Conservation (phyloP, 2,888 invertebrate genomes). For the Xylota segnis region DNA sequence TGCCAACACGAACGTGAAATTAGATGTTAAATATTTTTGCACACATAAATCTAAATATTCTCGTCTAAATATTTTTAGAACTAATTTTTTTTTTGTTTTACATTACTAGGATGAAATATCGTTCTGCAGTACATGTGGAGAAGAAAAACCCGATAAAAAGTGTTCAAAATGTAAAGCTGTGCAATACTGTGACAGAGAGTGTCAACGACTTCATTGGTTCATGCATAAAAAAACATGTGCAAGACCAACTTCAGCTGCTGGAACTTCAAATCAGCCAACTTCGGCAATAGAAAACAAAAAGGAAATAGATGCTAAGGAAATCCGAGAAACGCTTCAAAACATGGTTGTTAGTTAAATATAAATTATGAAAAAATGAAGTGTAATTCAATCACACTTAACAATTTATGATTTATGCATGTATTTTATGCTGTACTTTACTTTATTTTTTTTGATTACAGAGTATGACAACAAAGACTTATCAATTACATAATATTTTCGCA, state of each 20-base stretch:
- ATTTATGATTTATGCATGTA: constrained; percentile 35
- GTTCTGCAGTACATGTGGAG: constrained; percentile 93
- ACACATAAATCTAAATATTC: no score
- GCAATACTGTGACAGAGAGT: constrained; percentile 96
- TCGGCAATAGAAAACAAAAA: constrained; percentile 61
- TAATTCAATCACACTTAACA: constrained; percentile 16
- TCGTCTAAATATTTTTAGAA: background rate
- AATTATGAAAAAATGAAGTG: constrained; percentile 17
- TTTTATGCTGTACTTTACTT: constrained; percentile 18
- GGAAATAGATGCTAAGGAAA: constrained; percentile 85
- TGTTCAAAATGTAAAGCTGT: constrained; percentile 97
- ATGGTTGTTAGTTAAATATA: constrained; percentile 80
- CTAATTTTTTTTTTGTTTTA: constrained; percentile 1
- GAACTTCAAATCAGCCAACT: constrained; percentile 79
- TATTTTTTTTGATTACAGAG: constrained; percentile 21
- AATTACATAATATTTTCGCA: constrained; percentile 24
- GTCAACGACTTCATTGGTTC: constrained; percentile 97
- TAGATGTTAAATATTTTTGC: no score
- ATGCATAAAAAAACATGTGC: constrained; percentile 94
- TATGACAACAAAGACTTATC: constrained; percentile 37
- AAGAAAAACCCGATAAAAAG: constrained; percentile 95
- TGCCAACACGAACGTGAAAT: no score
- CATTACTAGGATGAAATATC: constrained; percentile 85
- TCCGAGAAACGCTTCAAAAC: constrained; percentile 86
- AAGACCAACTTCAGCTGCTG: constrained; percentile 86